phyloP scores from a whole-genome alignment of 2,888 invertebrate genomes.

The Agonopterix arenella region DNA sequence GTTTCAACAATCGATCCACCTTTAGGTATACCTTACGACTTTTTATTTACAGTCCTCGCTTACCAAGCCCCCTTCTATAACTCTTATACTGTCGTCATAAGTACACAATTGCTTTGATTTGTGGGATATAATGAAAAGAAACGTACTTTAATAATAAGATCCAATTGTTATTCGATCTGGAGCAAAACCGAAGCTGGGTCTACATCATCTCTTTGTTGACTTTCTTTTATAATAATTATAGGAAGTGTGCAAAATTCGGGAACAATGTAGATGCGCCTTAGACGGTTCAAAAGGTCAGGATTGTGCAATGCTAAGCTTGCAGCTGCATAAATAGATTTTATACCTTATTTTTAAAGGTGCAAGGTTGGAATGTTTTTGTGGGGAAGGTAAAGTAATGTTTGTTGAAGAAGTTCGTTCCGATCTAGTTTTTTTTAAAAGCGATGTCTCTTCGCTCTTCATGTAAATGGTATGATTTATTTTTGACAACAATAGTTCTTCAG shows the following conservation, averaged over 20 bases:
- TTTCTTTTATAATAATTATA: constrained; percentile 44
- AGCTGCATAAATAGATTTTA: neutral
- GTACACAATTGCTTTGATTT: constrained; percentile 15
- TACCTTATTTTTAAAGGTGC: constrained; percentile 11
- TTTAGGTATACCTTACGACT: constrained; percentile 29
- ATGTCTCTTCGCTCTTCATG: constrained; percentile 29
- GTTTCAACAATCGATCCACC: constrained; percentile 38
- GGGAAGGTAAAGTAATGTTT: constrained; percentile 16
- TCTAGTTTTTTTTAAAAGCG: constrained; percentile 46
- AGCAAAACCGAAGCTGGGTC: constrained; percentile 36
- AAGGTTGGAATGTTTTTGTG: constrained; percentile 15
- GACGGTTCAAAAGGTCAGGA: constrained; percentile 25
- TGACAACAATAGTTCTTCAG: constrained; percentile 54
- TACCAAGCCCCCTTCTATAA: no score
- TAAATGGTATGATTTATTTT: constrained; percentile 66
- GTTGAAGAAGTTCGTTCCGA: constrained; percentile 39
- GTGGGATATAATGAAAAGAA: constrained; percentile 17
- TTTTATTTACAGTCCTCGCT: no score
- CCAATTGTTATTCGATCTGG: constrained; percentile 62
- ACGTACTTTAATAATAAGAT: constrained; percentile 37
- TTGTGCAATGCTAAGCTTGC: constrained; percentile 5
- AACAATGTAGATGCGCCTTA: constrained; percentile 36
- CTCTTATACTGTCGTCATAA: no score
- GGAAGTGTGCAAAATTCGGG: constrained; percentile 61
- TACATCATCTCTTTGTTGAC: constrained; percentile 12